Percentiles rank a stretch among this genome's conserved stretches.
These are phyloP conservation scores for Ibycter americanus DNA, from an alignment of 2,797 vertebrate genomes.

Conservation along the genomic window DNA sequence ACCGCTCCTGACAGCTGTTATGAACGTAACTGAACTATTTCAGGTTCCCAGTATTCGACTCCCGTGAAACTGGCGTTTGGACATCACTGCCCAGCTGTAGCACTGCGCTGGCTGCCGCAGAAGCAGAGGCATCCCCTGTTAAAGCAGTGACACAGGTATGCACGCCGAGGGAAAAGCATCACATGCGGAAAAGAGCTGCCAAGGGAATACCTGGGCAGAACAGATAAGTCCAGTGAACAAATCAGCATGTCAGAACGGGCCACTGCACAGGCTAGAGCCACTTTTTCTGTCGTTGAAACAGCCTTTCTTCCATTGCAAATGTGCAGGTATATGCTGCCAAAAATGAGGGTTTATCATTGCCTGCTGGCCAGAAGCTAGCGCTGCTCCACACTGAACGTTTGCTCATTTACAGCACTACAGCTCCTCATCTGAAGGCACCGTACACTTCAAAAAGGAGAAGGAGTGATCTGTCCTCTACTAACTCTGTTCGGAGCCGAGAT, in stretches of 20 bases:
- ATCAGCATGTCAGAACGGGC: not conserved
- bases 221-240: not conserved
- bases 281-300: not conserved
- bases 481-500: not conserved
- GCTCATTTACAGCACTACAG: not conserved
- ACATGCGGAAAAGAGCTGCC: not conserved
- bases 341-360: not conserved
- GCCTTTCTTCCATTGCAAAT: not conserved
- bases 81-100: not conserved
- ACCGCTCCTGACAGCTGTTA: fast-evolving
- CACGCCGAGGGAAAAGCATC: not conserved
- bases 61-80: fast-evolving
- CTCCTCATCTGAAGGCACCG: not conserved
- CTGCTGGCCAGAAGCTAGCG: not conserved
- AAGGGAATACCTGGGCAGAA: not conserved
- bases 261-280: not conserved
- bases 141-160: not conserved
- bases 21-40: fast-evolving
- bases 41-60: fast-evolving
- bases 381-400: not conserved
- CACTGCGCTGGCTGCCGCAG: not conserved
- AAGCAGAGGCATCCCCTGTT: not conserved
- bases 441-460: not conserved
- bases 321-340: not conserved
- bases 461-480: not conserved